Conservation (phyloP, 2,888 invertebrate genomes). For the Platycnemis pennipes region DNA sequence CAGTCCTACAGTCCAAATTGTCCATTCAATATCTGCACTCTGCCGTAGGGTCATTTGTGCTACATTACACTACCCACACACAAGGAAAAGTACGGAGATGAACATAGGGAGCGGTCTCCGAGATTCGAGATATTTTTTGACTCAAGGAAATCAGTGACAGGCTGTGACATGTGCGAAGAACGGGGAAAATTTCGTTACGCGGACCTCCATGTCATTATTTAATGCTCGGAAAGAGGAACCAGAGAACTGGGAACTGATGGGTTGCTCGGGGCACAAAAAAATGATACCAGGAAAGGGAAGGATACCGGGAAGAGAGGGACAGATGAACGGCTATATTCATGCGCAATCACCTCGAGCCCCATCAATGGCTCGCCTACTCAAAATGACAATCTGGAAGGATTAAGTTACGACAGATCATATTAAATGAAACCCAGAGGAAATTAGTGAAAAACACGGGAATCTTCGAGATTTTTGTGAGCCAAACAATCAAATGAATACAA, state of each 20-base stretch:
- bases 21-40: not conserved
- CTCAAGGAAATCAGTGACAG: not conserved
- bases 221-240: not conserved
- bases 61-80: not conserved
- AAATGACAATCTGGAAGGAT: not conserved
- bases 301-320: not conserved
- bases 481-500: too few species aligned
- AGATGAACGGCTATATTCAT: not conserved
- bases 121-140: not conserved
- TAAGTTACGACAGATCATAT: not conserved
- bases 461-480: too few species aligned
- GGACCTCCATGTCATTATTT: not conserved
- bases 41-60: not conserved
- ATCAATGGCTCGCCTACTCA: not conserved
- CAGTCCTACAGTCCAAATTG: not conserved
- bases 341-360: too few species aligned
- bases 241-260: not conserved
- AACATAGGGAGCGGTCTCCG: not conserved
- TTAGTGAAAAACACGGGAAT: not conserved
- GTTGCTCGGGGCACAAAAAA: not conserved
- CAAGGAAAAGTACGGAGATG: not conserved
- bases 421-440: not conserved
- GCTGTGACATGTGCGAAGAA: not conserved
- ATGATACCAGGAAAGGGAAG: not conserved
- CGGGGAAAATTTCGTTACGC: not conserved